A percentile compares a stretch with the other conserved stretches of the same genome.
These are phyloP conservation scores for Euleptes europaea DNA, from an alignment of 2,113 vertebrate species.

Conservation along the genomic window DNA sequence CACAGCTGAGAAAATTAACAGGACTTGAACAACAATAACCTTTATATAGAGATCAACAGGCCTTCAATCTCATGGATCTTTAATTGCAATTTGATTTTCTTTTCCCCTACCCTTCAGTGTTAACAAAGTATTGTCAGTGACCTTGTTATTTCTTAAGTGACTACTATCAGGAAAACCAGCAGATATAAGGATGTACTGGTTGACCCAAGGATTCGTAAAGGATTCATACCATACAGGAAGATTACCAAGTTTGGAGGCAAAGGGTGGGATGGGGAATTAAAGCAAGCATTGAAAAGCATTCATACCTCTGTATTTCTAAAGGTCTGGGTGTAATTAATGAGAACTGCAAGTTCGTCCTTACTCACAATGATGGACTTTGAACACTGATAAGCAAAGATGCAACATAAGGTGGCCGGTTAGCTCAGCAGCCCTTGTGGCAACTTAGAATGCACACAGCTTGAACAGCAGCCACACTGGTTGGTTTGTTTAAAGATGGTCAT, in stretches of 20 bases:
- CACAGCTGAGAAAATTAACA: background rate
- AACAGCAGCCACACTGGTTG: constrained; percentile 57
- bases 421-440: constrained; percentile 61
- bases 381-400: constrained; percentile 58
- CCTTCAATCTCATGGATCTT: background rate
- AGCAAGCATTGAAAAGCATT: constrained; percentile 44
- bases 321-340: constrained; percentile 38
- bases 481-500: constrained; percentile 55
- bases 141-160: background rate
- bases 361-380: constrained; percentile 65
- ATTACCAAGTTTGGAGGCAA: too few species aligned
- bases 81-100: background rate
- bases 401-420: constrained; percentile 58
- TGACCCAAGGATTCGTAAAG: background rate
- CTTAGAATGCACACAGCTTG: constrained; percentile 57
- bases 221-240: background rate
- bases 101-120: background rate
- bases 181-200: too few species aligned
- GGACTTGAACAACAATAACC: background rate
- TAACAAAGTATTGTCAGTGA: background rate
- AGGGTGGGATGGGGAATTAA: constrained; percentile 33
- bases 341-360: constrained; percentile 64
- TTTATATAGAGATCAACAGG: background rate
- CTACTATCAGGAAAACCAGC: background rate
- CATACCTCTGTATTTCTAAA: constrained; percentile 45